Evolutionary conservation across 2,797 vertebrate species (phyloP).

Genomic region (Columba guinea): DNA sequence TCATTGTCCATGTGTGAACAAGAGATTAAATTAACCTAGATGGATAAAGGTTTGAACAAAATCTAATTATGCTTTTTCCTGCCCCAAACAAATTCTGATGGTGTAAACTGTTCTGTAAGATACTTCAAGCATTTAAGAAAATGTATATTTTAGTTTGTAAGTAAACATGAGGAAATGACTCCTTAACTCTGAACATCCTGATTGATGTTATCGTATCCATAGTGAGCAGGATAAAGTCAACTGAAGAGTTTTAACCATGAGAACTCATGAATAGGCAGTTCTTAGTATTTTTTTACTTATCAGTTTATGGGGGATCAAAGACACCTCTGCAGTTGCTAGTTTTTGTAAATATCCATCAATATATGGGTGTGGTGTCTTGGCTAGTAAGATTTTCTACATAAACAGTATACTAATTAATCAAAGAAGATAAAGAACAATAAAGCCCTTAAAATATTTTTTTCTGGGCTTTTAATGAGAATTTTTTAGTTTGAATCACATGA

Average conservation of each 20-base stretch:
- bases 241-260: background rate
- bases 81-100: background rate
- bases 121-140: background rate
- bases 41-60: background rate
- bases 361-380: background rate
- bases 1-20: background rate
- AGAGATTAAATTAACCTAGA: background rate
- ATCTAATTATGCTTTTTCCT: background rate
- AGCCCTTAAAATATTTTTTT: background rate
- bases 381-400: background rate
- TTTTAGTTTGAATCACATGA: conserved; percentile 27
- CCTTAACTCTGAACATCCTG: background rate
- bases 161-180: background rate
- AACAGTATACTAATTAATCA: background rate
- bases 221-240: background rate
- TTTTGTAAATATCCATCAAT: background rate
- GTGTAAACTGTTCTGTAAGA: background rate
- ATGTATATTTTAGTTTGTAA: background rate
- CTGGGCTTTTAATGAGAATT: background rate
- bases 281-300: background rate
- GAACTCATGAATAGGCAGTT: background rate
- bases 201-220: background rate
- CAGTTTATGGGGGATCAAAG: background rate
- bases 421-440: background rate
- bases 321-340: background rate